Evolutionary conservation across 1,140 invertebrate genomes (phyloP), one percentile per base, ranked within the genome.

Genomic region (Idris sp.): DNA sequence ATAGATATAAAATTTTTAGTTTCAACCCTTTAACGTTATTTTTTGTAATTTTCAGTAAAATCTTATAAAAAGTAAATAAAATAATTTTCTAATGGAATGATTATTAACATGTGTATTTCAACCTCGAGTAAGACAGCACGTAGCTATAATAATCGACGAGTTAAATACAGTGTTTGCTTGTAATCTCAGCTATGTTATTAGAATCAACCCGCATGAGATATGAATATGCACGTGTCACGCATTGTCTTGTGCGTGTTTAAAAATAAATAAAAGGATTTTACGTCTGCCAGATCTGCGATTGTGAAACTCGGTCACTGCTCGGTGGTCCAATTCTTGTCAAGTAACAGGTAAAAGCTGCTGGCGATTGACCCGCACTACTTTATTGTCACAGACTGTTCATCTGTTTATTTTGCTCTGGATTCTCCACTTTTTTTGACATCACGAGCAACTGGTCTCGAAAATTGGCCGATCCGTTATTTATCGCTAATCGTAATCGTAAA

Each of bases 291-390:
- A 65, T 15, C 40, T 35, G 18, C 53, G 18, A 35, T 74, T 74
- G 61, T 36, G 71, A 74, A 74, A 74, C 48, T 67, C 62, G 62
- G 71, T 51, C 62, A 56, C 10, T 28, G 40, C 48, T 61, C 36
- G 62, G 7, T 68, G 71, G 62, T 61, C 62, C 54, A 74, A 67
- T 74, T 74, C 62, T 33, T 53, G 71, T 68, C 48, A 62, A 74
- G 62, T 38, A 62, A 56, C 61, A 68, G 49, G 62, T 74, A 67
- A 67, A 62, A 68, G 56, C 48, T 41, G 48, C 3, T 67, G 69
- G 59, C 43, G 44, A 62, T 67, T 74, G 56, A 65, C 69, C 54
- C 41, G 56, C 49, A 56, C 61, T 58, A 74, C 56, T 74, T n/a
- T 74, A 59, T 61, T 54, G 61, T 49, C 33, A 51, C 33, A 30